Percentiles rank a stretch among this genome's conserved stretches.
phyloP scores from a whole-genome alignment of 30 jellyfish, hydroid and myxozoan genomes.

The Haliclystus octoradiatus region DNA sequence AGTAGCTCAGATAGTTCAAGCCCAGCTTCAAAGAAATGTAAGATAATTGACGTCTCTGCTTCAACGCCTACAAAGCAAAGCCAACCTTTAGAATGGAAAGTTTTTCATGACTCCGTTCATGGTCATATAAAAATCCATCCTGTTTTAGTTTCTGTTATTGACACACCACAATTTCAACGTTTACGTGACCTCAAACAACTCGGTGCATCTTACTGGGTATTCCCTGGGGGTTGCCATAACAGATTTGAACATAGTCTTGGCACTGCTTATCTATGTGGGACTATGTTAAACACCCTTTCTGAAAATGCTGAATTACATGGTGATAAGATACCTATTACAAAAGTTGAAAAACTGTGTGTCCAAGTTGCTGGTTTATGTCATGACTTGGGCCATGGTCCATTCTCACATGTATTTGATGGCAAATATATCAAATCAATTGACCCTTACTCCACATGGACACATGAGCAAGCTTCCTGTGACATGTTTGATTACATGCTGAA shows the following conservation, averaged over 20 bases:
- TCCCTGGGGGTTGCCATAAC: conserved; percentile 62
- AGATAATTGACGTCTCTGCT: not conserved
- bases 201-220: conserved; percentile 63
- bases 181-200: conserved; percentile 58
- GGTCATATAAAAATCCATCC: conserved; percentile 52
- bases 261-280: conserved; percentile 46
- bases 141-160: conserved; percentile 29
- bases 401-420: conserved; percentile 61
- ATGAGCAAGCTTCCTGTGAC: conserved; percentile 70
- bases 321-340: conserved; percentile 5
- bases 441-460: conserved; percentile 56
- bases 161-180: conserved; percentile 71
- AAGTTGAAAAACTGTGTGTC: conserved; percentile 36
- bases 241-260: conserved; percentile 82
- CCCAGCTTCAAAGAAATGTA: not conserved
- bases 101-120: conserved; percentile 50
- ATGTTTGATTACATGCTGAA: conserved; percentile 70
- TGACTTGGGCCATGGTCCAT: conserved; percentile 86
- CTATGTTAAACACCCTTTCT: conserved; percentile 18
- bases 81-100: conserved; percentile 18
- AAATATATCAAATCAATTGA: conserved; percentile 13
- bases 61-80: not conserved
- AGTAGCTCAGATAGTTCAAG: not conserved
- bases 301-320: conserved; percentile 4
- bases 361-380: conserved; percentile 66